phyloP scores from a whole-genome alignment of 2,797 vertebrate genomes.

The Sebastes matsubarae region DNA sequence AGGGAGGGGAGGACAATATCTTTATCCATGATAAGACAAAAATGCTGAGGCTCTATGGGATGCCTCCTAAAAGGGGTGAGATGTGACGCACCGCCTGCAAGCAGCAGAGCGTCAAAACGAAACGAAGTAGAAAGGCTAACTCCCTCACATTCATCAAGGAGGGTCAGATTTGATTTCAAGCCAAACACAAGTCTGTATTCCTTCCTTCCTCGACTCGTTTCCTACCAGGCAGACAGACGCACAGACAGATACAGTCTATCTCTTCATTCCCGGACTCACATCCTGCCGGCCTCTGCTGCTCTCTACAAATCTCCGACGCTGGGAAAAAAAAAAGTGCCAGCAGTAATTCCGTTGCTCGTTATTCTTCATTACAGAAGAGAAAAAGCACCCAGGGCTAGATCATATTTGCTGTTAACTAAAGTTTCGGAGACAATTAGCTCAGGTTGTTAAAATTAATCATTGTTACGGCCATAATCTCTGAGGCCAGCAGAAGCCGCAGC shows the following conservation, averaged over 20 bases:
- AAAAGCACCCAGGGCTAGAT: constrained; percentile 74
- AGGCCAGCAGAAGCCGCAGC: constrained; percentile 62
- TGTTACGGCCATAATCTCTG: constrained; percentile 68
- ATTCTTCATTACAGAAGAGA: constrained; percentile 77
- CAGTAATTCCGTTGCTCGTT: constrained; percentile 74
- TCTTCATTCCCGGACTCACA: constrained; percentile 61
- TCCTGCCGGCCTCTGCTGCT: constrained; percentile 54
- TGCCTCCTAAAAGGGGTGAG: constrained; percentile 39
- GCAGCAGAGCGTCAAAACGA: constrained; percentile 23
- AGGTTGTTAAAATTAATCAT: constrained; percentile 83
- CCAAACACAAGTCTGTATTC: constrained; percentile 65
- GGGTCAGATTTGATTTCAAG: constrained; percentile 64
- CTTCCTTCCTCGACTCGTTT: constrained; percentile 62
- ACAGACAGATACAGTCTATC: constrained; percentile 55
- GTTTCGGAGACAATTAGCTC: constrained; percentile 82
- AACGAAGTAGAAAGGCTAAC: constrained; percentile 47
- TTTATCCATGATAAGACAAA: constrained; percentile 52
- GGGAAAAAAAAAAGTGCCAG: constrained; percentile 51
- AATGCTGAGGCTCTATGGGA: constrained; percentile 40
- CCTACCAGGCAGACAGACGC: constrained; percentile 62
- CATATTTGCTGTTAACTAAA: constrained; percentile 82
- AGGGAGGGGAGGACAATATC: constrained; percentile 26
- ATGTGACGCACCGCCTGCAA: constrained; percentile 34
- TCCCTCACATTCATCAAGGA: constrained; percentile 61
- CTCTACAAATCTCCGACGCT: constrained; percentile 51